Conservation (phyloP, 35 echinoderm and acorn worm species). For the Heliocidaris tuberculata region DNA sequence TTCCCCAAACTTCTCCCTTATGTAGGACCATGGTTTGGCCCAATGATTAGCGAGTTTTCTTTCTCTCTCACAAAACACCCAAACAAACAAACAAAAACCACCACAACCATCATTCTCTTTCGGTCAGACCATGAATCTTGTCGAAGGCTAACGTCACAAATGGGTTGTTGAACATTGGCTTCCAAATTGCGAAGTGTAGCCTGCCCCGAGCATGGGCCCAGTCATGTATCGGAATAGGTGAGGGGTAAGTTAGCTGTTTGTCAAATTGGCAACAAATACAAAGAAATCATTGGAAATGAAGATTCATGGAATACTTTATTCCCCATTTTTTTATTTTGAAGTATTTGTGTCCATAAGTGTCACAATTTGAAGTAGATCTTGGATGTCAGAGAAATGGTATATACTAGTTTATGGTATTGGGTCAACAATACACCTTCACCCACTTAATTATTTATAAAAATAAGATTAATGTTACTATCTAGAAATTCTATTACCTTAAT, state of each 20-base stretch:
- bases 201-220: background rate
- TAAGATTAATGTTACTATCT: too few relatives aligned
- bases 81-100: constrained; percentile 14
- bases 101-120: constrained; percentile 19
- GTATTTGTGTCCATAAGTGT: background rate
- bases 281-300: constrained; percentile 5
- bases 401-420: background rate
- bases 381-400: background rate
- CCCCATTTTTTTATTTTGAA: background rate
- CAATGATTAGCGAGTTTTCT: constrained; percentile 20
- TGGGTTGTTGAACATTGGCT: background rate
- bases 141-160: constrained; percentile 14
- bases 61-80: constrained; percentile 14
- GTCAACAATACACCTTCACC: background rate
- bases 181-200: constrained; percentile 12
- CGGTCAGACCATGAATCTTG: constrained; percentile 29
- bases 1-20: background rate
- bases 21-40: background rate
- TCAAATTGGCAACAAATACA: constrained; percentile 19
- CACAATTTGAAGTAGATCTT: background rate
- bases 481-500: background rate
- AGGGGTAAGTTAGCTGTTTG: constrained; percentile 26
- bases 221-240: background rate
- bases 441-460: background rate
- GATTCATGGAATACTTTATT: background rate